Base-by-base conservation (phyloP, 2,113 vertebrate species). In the Engystomops pustulosus region DNA sequence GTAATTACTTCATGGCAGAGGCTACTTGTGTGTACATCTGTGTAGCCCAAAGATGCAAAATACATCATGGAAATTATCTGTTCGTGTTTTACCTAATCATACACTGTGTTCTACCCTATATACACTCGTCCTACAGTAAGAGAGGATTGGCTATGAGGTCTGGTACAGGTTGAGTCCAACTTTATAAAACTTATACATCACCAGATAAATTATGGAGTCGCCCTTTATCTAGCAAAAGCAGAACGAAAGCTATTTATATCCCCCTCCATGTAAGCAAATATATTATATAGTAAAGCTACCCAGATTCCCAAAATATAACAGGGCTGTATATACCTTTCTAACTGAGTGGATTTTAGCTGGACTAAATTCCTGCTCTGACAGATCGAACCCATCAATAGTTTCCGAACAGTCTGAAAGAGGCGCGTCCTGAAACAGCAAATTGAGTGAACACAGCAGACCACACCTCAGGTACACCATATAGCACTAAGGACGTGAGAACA, bases 351-450 rank as follows among this genome's bases (percentile, higher is more conserved):
- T 94, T 92, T 93, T 97, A 98, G 96, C 95, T 77, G 97, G 97
- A 93, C 96, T 98, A 96, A 95, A 96, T 95, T 95, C 94, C 93
- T 95, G 96, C 95, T 96, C 95, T 95, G 96, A 94, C 91, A 93
- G 93, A 95, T 98, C 96, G 90, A 98, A 95, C 96, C 96, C 97
- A 92, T 98, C 96, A 96, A 99, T 96, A 96, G 95, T 96, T 93
- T 99, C 98, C 95, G 96, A 96, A 95, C 97, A 99, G 98, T 98
- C 98, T 95, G 98, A 99, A 89, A 98, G 96, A 94, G 96, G 97
- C 89, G 95, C 96, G 79, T 99, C 97, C 98, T 99, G 98, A 90
- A 98, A 99, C 93, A 93, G 96, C 92, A 98, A 96, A 98, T 94
- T 89, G 91, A 94, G 95, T 97, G 92, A 94, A 91, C 92, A 94